Conservation (phyloP, 2,888 invertebrate species). For the Drosophila mayaguana region DNA sequence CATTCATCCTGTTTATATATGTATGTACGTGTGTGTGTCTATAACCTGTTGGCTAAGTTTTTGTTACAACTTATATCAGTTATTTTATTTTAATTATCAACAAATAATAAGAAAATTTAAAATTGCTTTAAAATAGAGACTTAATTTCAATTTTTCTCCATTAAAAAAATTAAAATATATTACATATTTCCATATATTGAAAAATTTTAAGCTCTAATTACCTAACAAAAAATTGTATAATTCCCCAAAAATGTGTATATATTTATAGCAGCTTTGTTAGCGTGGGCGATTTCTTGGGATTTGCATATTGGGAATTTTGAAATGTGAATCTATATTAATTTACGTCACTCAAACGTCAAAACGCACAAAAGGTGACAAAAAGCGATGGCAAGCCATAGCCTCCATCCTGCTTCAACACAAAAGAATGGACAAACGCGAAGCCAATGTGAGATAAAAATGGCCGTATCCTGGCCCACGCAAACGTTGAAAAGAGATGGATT, state of each 20-base stretch:
- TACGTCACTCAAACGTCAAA: constrained; percentile 64
- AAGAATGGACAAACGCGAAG: constrained; percentile 48
- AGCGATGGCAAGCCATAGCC: constrained; percentile 29
- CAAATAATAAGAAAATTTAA: background rate
- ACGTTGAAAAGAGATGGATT: constrained; percentile 37
- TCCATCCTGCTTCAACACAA: constrained; percentile 9
- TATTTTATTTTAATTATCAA: background rate
- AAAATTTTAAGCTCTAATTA: background rate
- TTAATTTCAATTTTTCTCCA: background rate
- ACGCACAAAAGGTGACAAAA: constrained; percentile 69
- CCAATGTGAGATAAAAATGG: constrained; percentile 47
- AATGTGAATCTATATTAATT: constrained; percentile 67
- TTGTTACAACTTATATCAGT: background rate
- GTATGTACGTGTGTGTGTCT: background rate
- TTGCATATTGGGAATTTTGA: constrained; percentile 25
- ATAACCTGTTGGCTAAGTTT: constrained; percentile 69
- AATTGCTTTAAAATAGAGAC: no score
- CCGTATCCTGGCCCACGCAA: constrained; percentile 4
- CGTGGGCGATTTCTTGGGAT: constrained; percentile 15
- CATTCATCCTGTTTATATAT: constrained; percentile 23
- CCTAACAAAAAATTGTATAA: background rate
- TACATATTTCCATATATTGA: background rate
- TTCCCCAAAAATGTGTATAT: background rate
- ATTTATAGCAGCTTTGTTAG: constrained; percentile 21
- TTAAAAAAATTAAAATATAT: background rate